Percentiles rank a stretch among this genome's conserved stretches.
Evolutionary conservation across 92 coral and sea anemone genomes (phyloP).

Genomic region (Pocillopora meandrina): DNA sequence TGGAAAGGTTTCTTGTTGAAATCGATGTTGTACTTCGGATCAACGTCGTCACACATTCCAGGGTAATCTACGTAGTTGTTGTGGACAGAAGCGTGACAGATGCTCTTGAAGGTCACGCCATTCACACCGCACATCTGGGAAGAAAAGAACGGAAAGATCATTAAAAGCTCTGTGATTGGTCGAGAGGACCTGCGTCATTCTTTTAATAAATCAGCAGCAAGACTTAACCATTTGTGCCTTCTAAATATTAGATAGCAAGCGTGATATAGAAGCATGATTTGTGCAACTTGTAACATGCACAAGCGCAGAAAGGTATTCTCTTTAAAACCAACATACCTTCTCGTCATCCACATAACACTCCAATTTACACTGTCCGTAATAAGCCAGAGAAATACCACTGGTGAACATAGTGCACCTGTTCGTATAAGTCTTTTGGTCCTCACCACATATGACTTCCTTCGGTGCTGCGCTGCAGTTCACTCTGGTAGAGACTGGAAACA

Average conservation of each 20-base stretch:
- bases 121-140: slow-evolving; percentile 87
- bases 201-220: no score
- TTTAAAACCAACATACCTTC: slow-evolving; percentile 2
- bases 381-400: slow-evolving; percentile 70
- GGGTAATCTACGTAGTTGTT: slow-evolving; percentile 85
- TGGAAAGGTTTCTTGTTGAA: slow-evolving; percentile 12
- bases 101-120: slow-evolving; percentile 69
- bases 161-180: no score
- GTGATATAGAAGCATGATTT: background rate
- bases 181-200: no score
- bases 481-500: slow-evolving; percentile 44
- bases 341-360: slow-evolving; percentile 56
- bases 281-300: no score
- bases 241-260: background rate
- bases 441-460: slow-evolving; percentile 73
- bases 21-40: slow-evolving; percentile 61
- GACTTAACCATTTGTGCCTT: no score
- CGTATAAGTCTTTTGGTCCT: slow-evolving; percentile 73
- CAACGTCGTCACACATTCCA: slow-evolving; percentile 78
- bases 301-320: no score
- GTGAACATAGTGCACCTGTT: slow-evolving; percentile 71
- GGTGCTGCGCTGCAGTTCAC: slow-evolving; percentile 20
- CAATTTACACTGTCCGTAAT: slow-evolving; percentile 82
- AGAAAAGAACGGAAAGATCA: background rate
- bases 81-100: slow-evolving; percentile 71